phyloP scores from a whole-genome alignment of 2,888 invertebrate species.

The Luperina nickerlii region DNA sequence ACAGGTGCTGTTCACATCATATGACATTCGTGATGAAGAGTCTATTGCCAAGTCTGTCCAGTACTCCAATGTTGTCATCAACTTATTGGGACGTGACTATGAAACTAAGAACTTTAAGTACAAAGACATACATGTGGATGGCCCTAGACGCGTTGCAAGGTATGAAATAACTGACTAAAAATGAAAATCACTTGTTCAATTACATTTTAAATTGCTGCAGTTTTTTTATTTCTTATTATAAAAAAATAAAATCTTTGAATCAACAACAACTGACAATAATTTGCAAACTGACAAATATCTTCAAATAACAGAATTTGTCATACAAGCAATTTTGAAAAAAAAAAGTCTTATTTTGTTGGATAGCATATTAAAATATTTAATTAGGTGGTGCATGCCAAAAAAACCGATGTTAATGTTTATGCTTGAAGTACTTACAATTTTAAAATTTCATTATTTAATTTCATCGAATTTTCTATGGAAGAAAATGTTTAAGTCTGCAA shows the following conservation, averaged over 20 bases:
- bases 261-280: neutral
- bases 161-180: conserved; percentile 61
- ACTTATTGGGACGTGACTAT: conserved; percentile 97
- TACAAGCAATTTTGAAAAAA: neutral
- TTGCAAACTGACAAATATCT: neutral
- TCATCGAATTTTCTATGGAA: neutral
- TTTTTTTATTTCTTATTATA: neutral
- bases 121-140: conserved; percentile 96
- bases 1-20: conserved; percentile 97
- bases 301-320: neutral
- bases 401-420: neutral
- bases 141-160: conserved; percentile 95
- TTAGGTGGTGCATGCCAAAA: neutral
- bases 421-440: neutral
- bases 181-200: neutral
- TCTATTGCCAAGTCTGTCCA: conserved; percentile 95
- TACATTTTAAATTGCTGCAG: neutral
- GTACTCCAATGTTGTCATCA: conserved; percentile 99
- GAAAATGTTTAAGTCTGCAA: neutral
- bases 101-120: conserved; percentile 97
- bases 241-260: neutral
- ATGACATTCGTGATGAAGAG: conserved; percentile 95
- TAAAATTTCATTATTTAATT: neutral
- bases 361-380: neutral
- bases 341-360: neutral